Percentiles rank a stretch among this genome's conserved stretches.
Evolutionary conservation across 2,113 vertebrate species (phyloP).

Genomic region (Trichomycterus rosablanca): DNA sequence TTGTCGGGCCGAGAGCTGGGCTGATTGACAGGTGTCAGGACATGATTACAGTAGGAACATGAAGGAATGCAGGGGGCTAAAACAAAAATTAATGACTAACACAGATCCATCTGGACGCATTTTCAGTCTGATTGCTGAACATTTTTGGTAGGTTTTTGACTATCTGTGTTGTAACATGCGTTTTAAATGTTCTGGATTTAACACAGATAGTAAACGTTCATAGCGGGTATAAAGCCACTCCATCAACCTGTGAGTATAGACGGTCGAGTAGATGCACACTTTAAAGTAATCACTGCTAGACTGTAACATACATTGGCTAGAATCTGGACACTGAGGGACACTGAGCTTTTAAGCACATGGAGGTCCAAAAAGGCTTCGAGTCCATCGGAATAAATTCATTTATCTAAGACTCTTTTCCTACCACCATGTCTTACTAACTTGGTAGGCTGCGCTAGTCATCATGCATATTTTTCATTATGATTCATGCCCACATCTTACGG

Average conservation of each 20-base stretch:
- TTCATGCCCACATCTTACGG: slow-evolving; percentile 11
- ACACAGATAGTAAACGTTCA: too few species aligned
- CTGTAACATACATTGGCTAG: slow-evolving; percentile 3
- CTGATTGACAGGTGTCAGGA: slow-evolving; percentile 79
- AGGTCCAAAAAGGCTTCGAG: slow-evolving; percentile 35
- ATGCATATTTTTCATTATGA: slow-evolving; percentile 14
- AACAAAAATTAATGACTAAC: neutral
- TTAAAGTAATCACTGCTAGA: neutral
- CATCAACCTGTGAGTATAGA: neutral
- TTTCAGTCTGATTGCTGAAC: too few species aligned
- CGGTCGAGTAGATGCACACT: neutral
- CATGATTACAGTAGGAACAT: slow-evolving; percentile 53
- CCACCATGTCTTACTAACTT: slow-evolving; percentile 36
- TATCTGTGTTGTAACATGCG: neutral
- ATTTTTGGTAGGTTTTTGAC: too few species aligned
- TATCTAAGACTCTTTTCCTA: slow-evolving; percentile 57
- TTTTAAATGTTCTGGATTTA: neutral
- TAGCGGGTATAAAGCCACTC: neutral
- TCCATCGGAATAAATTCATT: slow-evolving; percentile 60
- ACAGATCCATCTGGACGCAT: too few species aligned
- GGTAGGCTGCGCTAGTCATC: slow-evolving; percentile 30
- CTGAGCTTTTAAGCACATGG: slow-evolving; percentile 61
- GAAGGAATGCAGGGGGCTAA: slow-evolving; percentile 53
- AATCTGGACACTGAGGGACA: too few species aligned
- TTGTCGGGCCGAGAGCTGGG: slow-evolving; percentile 73